Base-by-base conservation (phyloP, 2,113 vertebrate species). In the Pholis gunnellus region DNA sequence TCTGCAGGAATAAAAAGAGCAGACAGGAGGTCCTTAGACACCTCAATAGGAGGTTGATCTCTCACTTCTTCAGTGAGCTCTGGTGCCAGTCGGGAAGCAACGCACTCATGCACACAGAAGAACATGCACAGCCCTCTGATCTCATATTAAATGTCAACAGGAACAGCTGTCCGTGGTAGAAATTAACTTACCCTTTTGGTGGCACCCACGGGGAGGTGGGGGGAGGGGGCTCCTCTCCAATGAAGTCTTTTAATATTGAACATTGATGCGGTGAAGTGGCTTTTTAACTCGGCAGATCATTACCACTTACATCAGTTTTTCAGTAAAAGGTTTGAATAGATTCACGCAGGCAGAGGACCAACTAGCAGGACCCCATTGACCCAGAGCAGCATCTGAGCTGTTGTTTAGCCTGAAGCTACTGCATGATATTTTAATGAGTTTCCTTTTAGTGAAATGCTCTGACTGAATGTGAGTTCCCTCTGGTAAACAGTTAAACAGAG, bases 131-230 rank as follows among this genome's bases (percentile, higher is more conserved):
- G 68, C 59, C 76, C 72, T 75, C 63, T 77, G 81, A 82, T 89
- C 79, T 84, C 84, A 17, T 56, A 73, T 73, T 90, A 95, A 94
- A 94, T 94, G 93, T 94, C 93, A 93, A 72, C 90, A 82, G 84
- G 72, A 76, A 87, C 93, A 94, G 93, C 94, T 95, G 93, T 91
- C 82, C 78, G 72, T 71, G 81, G 65, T 75, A 79, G 86, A 83
- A 86, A 91, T 87, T 0, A 90, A 84, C 82, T 54, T 74, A 65
- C 78, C 78, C 87, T 79, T 69, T 87, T 27, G 27, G 70, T 78
- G 75, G 84, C 70, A 34, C 42, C 25, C 18, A 50, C 18, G 5
- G 15, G 46, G 48, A 3, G 48, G 18, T 46, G 54, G 42, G 9
- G 20, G 5, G 9, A n/a, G 54, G 54, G 10, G 20, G n/a, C 22